phyloP scores from a whole-genome alignment of 2,888 invertebrate genomes.

The Thecophora atra region DNA sequence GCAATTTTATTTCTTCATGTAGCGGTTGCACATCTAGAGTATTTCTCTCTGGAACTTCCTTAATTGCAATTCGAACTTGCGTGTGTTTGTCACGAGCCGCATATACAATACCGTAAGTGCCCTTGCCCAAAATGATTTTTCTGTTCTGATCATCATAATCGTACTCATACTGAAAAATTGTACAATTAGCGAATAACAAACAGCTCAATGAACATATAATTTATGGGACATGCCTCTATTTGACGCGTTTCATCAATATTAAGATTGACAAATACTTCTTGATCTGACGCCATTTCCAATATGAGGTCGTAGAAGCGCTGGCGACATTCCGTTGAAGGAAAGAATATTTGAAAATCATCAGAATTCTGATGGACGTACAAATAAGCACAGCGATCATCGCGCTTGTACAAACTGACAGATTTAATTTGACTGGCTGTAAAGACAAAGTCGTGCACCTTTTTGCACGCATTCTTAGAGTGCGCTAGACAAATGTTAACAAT shows the following conservation, averaged over 20 bases:
- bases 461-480: conserved; percentile 78
- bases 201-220: not conserved
- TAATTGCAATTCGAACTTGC: conserved; percentile 94
- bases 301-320: conserved; percentile 86
- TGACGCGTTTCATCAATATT: conserved; percentile 76
- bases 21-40: conserved; percentile 96
- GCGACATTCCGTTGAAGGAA: conserved; percentile 88
- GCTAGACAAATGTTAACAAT: conserved; percentile 87
- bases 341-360: conserved; percentile 98
- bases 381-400: conserved; percentile 94
- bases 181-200: not conserved
- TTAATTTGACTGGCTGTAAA: conserved; percentile 80
- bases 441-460: conserved; percentile 91
- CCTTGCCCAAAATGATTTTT: conserved; percentile 88
- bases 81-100: conserved; percentile 94
- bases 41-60: conserved; percentile 97
- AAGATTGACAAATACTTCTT: conserved; percentile 80
- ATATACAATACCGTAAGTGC: conserved; percentile 95
- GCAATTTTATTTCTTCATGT: conserved; percentile 97
- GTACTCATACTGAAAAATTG: conserved; percentile 82
- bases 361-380: conserved; percentile 98
- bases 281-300: conserved; percentile 87
- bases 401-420: conserved; percentile 84
- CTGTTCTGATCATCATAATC: conserved; percentile 91
- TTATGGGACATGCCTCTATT: conserved; percentile 71